These are phyloP conservation scores for Tupaia tana DNA, from an alignment of 2,113 vertebrate genomes.

Conservation along the genomic window DNA sequence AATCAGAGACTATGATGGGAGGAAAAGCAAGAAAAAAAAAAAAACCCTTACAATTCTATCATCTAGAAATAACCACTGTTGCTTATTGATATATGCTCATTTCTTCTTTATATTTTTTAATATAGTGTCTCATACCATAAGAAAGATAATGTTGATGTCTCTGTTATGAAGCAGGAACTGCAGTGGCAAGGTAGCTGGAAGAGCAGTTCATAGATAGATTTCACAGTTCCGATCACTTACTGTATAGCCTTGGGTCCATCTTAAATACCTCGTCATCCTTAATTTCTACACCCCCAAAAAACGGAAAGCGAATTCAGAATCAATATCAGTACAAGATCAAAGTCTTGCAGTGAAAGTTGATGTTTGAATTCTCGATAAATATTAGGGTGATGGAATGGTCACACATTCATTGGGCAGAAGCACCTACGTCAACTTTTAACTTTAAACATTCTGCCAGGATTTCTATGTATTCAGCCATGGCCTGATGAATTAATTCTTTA, in stretches of 20 bases:
- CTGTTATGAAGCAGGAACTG: not conserved
- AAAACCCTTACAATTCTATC: not conserved
- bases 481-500: constrained; percentile 7
- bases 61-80: not conserved
- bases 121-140: not conserved
- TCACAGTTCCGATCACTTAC: not conserved
- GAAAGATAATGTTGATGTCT: not conserved
- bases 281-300: not conserved
- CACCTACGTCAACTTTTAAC: not conserved
- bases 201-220: not conserved
- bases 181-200: not conserved
- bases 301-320: not conserved
- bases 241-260: not conserved
- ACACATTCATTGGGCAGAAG: not conserved
- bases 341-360: not conserved
- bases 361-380: not conserved
- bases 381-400: not conserved
- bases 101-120: not conserved
- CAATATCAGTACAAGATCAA: not conserved
- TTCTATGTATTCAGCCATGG: not conserved
- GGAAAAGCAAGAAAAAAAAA: not conserved
- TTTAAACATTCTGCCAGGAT: not conserved
- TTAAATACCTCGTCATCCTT: not conserved
- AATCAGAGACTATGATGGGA: not conserved
- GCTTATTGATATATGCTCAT: not conserved